Evolutionary conservation across 2,797 vertebrate species (phyloP), one percentile per base, ranked within the genome.

Genomic region (Rhinogobio ventralis): DNA sequence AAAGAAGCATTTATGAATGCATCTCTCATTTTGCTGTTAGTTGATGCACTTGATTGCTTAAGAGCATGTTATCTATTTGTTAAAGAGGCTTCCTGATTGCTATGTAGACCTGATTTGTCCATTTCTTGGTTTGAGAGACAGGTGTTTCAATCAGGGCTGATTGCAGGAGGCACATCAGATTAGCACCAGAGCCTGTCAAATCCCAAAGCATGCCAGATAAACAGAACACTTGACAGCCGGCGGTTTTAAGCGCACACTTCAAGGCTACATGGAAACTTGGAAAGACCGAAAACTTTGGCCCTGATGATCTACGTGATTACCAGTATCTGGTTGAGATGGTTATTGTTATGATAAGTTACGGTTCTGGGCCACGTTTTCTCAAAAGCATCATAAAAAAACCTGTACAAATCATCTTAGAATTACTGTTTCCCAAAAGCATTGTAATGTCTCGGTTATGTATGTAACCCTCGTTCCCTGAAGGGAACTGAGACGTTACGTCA

Each of bases 101-200:
- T 87, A 86, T 82, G 79, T 84, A 75, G 88, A 87, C 81, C 79
- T 90, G 87, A 90, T 89, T 88, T 83, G 81, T 81, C 90, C 86
- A 82, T 88, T 91, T 88, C 83, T 81, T 79, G 36, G 82, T 92
- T 71, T 90, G 86, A 90, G 90, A 86, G 73, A 82, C 77, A 85
- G 82, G 79, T 84, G 86, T 90, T 89, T 88, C 88, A 93, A 92
- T 93, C 90, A 92, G 68, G 83, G 75, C 90, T 93, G 91, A 93
- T 91, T 93, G 88, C 88, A 87, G 55, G 72, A 90, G 77, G 33
- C 74, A 55, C 79, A 66, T 78, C 79, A 77, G 45, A 64, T 81
- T 75, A 74, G 17, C 71, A 55, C 69, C 66, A 73, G 76, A 68
- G 45, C 78, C 66, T 73, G 78, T 80, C 71, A 80, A 81, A 84